These are phyloP conservation scores for Nematopogon swammerdamellus DNA, from an alignment of 2,888 invertebrate species.

Conservation along the genomic window DNA sequence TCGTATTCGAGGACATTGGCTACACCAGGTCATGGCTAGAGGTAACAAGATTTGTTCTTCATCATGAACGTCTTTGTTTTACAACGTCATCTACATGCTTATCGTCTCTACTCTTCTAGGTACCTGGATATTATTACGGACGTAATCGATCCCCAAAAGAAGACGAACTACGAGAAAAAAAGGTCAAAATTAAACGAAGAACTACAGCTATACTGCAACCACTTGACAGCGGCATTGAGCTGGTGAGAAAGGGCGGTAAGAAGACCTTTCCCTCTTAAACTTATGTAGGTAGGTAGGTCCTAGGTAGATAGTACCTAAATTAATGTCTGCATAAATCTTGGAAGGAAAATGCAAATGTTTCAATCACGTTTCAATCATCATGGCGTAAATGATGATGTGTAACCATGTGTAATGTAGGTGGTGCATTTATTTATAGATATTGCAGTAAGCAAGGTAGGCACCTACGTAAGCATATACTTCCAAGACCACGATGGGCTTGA, in stretches of 20 bases:
- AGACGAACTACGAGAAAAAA: constrained; percentile 27
- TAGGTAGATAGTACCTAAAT: no score
- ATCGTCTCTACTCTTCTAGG: constrained; percentile 20
- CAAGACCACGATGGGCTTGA: no score
- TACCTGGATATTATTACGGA: constrained; percentile 29
- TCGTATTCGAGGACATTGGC: constrained; percentile 46
- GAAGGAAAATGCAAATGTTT: no score
- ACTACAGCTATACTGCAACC: constrained; percentile 19
- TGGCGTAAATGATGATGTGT: no score
- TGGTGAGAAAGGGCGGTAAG: constrained; percentile 18
- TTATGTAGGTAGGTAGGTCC: no score
- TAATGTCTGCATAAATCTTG: no score
- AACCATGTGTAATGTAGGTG: no score
- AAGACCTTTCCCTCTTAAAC: no score
- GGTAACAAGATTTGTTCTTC: constrained; percentile 23
- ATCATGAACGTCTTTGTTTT: background rate
- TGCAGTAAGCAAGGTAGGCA: no score
- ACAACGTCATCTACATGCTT: constrained; percentile 3
- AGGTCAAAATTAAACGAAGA: constrained; percentile 25
- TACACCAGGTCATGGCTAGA: constrained; percentile 42
- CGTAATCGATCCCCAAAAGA: constrained; percentile 27
- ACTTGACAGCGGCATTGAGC: constrained; percentile 25
- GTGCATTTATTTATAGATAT: no score
- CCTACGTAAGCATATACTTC: no score
- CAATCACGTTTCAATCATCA: no score